Evolutionary conservation across 2,888 invertebrate species (phyloP).

Genomic region (Heliconius aoede): DNA sequence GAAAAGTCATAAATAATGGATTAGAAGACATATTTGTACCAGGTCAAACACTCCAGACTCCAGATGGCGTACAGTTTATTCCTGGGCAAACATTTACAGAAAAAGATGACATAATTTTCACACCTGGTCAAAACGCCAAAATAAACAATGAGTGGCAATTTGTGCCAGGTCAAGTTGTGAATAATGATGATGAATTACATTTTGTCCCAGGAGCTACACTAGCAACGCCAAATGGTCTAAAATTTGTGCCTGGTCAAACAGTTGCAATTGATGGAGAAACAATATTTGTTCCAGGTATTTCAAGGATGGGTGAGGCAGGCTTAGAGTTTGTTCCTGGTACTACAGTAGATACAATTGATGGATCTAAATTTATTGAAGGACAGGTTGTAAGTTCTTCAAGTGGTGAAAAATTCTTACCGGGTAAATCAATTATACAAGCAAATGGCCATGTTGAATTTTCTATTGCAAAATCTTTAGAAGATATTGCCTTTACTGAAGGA

Average conservation of each 20-base stretch:
- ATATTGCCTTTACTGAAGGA: constrained; percentile 82
- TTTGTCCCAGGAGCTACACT: constrained; percentile 87
- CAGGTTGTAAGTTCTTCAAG: constrained; percentile 84
- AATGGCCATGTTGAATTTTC: constrained; percentile 84
- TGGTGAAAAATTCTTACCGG: constrained; percentile 86
- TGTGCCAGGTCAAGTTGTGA: constrained; percentile 85
- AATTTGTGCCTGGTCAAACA: constrained; percentile 87
- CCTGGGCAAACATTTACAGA: constrained; percentile 85
- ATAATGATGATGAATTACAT: constrained; percentile 80
- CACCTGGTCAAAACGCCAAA: constrained; percentile 85
- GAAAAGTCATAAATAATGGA: constrained; percentile 79
- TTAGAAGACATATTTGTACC: constrained; percentile 83
- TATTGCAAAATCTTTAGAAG: constrained; percentile 82
- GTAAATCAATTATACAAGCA: constrained; percentile 78
- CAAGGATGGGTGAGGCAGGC: constrained; percentile 70
- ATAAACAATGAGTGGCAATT: constrained; percentile 85
- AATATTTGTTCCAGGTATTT: constrained; percentile 85
- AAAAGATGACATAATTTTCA: constrained; percentile 80
- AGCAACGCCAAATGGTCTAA: constrained; percentile 84
- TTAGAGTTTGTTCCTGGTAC: constrained; percentile 85
- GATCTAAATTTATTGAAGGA: constrained; percentile 86
- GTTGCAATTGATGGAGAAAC: constrained; percentile 78
- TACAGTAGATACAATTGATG: constrained; percentile 85
- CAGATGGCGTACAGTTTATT: constrained; percentile 85
- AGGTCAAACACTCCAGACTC: constrained; percentile 85